phyloP scores from a whole-genome alignment of 2,113 vertebrate species.

The Plecturocebus donacophilus region DNA sequence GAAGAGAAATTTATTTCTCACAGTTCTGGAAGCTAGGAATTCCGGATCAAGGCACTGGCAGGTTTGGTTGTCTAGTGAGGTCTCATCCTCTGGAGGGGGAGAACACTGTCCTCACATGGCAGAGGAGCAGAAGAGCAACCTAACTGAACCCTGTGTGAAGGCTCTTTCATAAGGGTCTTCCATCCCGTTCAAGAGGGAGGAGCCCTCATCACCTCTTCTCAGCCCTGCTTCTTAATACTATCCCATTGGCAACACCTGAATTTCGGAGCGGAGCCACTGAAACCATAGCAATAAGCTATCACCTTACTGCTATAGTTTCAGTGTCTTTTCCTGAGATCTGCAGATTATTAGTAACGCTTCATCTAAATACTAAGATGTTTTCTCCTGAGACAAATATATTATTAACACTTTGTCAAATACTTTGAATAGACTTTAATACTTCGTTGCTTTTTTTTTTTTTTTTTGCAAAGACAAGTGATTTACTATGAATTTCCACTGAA shows the following conservation, averaged over 20 bases:
- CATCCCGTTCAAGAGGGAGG: background rate
- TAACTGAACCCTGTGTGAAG: background rate
- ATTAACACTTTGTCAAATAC: constrained; percentile 41
- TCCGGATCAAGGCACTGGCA: background rate
- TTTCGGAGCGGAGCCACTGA: background rate
- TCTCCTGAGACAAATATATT: constrained; percentile 86
- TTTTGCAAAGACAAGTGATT: constrained; percentile 18
- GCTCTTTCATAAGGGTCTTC: background rate
- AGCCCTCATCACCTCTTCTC: background rate
- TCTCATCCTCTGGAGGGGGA: background rate
- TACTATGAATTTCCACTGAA: background rate
- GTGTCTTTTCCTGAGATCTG: constrained; percentile 87
- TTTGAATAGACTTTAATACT: constrained; percentile 37
- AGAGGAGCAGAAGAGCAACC: background rate
- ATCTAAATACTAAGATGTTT: constrained; percentile 68
- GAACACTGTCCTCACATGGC: background rate
- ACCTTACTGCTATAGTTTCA: too few species aligned
- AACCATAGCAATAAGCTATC: background rate
- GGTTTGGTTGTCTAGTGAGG: background rate
- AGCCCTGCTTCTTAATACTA: background rate
- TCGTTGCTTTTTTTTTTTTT: background rate
- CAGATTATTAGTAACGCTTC: constrained; percentile 33
- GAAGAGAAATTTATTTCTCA: background rate
- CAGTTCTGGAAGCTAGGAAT: background rate
- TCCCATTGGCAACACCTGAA: background rate